phyloP scores from a whole-genome alignment of 1,140 invertebrate species.

The Drosophila nigromelanica region DNA sequence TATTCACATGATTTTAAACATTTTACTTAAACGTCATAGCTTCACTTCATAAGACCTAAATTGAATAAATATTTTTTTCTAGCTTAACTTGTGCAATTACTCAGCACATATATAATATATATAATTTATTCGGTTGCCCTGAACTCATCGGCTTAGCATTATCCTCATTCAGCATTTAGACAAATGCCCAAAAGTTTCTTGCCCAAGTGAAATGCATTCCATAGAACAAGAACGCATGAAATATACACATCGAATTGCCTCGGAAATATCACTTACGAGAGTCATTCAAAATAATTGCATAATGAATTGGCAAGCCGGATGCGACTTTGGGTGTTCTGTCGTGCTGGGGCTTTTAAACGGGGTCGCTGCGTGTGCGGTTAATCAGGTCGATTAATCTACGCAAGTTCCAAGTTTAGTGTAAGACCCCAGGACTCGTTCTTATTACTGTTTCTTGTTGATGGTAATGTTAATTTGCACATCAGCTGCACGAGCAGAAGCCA shows the following conservation, averaged over 20 bases:
- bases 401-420: conserved; percentile 50
- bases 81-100: not conserved
- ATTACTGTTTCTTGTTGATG: conserved; percentile 48
- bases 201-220: conserved; percentile 28
- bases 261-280: conserved; percentile 79
- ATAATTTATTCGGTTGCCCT: not conserved
- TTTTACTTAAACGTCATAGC: no score
- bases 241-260: conserved; percentile 27
- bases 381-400: conserved; percentile 80
- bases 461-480: conserved; percentile 78
- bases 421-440: conserved; percentile 34
- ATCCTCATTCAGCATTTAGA: conserved; percentile 10
- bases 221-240: conserved; percentile 13
- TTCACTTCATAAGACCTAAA: not conserved
- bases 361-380: conserved; percentile 64
- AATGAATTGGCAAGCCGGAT: conserved; percentile 67
- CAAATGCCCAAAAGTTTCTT: conserved; percentile 1
- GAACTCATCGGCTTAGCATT: not conserved
- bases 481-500: conserved; percentile 48
- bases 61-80: not conserved
- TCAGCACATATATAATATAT: not conserved
- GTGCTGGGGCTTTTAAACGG: not conserved
- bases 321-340: not conserved
- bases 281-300: conserved; percentile 82
- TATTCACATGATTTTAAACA: no score